These are phyloP conservation scores for Bombylius discolor DNA, from an alignment of 2,888 invertebrate genomes.

Conservation along the genomic window DNA sequence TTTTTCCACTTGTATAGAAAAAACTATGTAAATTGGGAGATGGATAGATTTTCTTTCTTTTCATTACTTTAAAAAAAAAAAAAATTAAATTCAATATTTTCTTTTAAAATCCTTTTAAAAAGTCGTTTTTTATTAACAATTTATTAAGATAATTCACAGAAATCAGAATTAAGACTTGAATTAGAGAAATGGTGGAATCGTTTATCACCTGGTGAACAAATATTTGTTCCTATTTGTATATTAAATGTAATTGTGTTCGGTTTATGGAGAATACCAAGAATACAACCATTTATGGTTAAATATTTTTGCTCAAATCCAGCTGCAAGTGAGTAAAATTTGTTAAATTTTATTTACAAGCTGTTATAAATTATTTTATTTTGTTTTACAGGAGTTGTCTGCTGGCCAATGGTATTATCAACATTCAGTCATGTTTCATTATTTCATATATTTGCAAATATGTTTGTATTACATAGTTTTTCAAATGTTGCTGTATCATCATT, in stretches of 20 bases:
- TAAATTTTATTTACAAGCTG: background rate
- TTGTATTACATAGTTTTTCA: slow-evolving; percentile 75
- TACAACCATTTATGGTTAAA: slow-evolving; percentile 61
- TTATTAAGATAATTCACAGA: background rate
- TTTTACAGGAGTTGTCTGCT: slow-evolving; percentile 54
- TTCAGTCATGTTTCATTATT: slow-evolving; percentile 84
- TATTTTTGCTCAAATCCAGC: slow-evolving; percentile 78
- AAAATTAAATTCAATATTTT: background rate
- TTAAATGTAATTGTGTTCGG: slow-evolving; percentile 67
- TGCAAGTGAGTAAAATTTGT: slow-evolving; percentile 44
- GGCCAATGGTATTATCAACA: slow-evolving; percentile 85
- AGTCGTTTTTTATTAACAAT: background rate
- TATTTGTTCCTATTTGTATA: slow-evolving; percentile 67
- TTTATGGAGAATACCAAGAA: slow-evolving; percentile 63
- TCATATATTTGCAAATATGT: slow-evolving; percentile 92
- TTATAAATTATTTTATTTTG: slow-evolving; percentile 12
- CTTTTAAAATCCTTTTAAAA: slow-evolving; percentile 1
- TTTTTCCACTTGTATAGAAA: too few relatives aligned
- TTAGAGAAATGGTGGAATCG: slow-evolving; percentile 49
- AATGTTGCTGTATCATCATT: slow-evolving; percentile 50
- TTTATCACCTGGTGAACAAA: slow-evolving; percentile 57
- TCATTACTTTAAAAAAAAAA: too few relatives aligned
- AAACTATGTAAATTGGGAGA: too few relatives aligned
- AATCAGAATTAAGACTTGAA: slow-evolving; percentile 19
- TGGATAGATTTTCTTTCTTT: too few relatives aligned